Base-by-base conservation (phyloP, 2,888 invertebrate species). In the Aquatica leii region DNA sequence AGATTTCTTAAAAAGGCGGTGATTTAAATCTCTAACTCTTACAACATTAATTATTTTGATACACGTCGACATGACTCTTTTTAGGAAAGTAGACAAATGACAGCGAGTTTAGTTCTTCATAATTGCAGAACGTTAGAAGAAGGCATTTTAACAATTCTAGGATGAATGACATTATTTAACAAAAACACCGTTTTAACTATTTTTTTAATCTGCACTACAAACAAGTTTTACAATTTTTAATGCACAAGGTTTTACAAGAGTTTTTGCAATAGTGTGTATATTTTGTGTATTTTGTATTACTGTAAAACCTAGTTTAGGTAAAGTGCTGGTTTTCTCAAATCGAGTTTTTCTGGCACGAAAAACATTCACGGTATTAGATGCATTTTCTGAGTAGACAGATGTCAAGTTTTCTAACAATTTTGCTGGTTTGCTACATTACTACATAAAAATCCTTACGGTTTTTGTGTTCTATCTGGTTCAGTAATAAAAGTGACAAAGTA, bases 31-130 rank as follows among this genome's bases (percentile, higher is more conserved):
- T 24, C 24, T 24, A 6, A 6, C 24, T 24, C 24, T 24, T 24
- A 24, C 6, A 6, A 24, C 70, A 57, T 69, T 68, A 43, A 69
- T 56, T 53, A 67, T 66, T 67, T 66, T 68, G 9, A 69, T 46
- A 51, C 61, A 66, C 54, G 48, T 65, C 1, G 54, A 57, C 62
- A 69, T 60, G 43, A 67, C 61, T 57, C 64, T 57, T 52, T 72
- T 64, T 14, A 67, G 58, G 56, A 48, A 62, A 57, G 56, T 65
- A 20, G 65, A 43, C 53, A 70, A 51, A 58, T 51, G 50, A 18
- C 40, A 18, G 35, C 14, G 35, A 24, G 4, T 24, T 31, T 9
- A 40, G 14, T 14, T 40, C 40, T 14, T 40, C 40, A 40, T 40
- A 46, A 56, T 48, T 56, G 46, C 15, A 48, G 46, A 56, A 56